phyloP scores from a whole-genome alignment of 2,797 vertebrate species.

The Cyprinodon diabolis region DNA sequence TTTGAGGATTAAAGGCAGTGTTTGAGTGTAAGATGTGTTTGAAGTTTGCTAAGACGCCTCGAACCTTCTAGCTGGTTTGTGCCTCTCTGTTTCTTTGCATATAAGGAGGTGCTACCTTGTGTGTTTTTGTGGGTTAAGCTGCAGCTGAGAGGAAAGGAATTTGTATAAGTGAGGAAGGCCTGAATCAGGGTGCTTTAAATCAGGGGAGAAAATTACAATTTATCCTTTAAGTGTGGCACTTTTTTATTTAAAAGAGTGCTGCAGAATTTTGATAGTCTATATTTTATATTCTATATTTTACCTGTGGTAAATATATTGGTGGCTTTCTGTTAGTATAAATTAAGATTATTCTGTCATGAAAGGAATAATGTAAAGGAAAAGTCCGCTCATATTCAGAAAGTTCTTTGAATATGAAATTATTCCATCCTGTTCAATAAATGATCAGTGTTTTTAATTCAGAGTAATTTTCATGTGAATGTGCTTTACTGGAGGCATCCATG shows the following conservation, averaged over 20 bases:
- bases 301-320: not conserved
- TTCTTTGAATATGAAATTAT: too few species aligned
- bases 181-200: conserved; percentile 30
- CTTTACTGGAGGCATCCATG: too few species aligned
- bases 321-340: not conserved
- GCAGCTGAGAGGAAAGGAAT: conserved; percentile 49
- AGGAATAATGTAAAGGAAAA: not conserved
- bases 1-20: conserved; percentile 32
- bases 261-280: not conserved
- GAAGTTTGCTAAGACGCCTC: conserved; percentile 34
- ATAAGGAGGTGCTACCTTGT: conserved; percentile 9
- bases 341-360: not conserved
- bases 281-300: not conserved
- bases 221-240: not conserved
- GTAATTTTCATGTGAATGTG: too few species aligned
- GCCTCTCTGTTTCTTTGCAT: conserved; percentile 21
- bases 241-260: not conserved
- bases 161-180: conserved; percentile 64
- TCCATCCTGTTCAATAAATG: too few species aligned
- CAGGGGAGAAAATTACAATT: conserved; percentile 7
- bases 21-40: conserved; percentile 41
- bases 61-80: not conserved
- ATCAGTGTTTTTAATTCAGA: too few species aligned
- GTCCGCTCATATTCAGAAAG: too few species aligned
- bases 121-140: conserved; percentile 29